Conservation (phyloP, 2,797 vertebrate species). For the Cyprinella venusta region DNA sequence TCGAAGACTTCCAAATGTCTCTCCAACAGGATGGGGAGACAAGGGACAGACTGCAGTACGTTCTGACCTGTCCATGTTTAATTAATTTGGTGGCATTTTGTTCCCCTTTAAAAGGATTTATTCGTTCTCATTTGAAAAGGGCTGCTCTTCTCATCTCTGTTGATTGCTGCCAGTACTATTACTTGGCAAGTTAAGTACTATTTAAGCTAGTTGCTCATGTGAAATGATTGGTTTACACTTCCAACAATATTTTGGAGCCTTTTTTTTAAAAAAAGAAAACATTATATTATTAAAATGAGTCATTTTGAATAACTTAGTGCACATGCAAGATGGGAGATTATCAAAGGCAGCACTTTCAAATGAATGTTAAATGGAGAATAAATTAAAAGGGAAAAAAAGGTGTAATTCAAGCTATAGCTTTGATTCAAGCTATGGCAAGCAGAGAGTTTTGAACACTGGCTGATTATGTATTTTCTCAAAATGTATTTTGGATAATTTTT, state of each 20-base stretch:
- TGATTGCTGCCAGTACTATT: conserved; percentile 2
- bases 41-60: conserved; percentile 54
- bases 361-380: not conserved
- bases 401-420: too few relatives aligned
- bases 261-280: not conserved
- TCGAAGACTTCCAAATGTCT: conserved; percentile 78
- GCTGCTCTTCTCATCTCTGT: not conserved
- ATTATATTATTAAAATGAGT: not conserved
- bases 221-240: conserved; percentile 9
- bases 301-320: not conserved
- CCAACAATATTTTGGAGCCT: not conserved
- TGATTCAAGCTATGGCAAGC: too few relatives aligned
- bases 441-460: too few relatives aligned
- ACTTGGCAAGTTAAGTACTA: not conserved
- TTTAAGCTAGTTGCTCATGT: not conserved
- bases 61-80: conserved; percentile 53
- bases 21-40: conserved; percentile 68
- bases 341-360: conserved; percentile 18
- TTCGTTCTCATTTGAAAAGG: conserved; percentile 24
- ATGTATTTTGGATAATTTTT: too few relatives aligned
- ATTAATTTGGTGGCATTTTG: conserved; percentile 55
- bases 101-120: conserved; percentile 35
- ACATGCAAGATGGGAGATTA: not conserved
- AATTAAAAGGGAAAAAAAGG: conserved; percentile 22
- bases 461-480: too few relatives aligned